Conservation (phyloP, 2,797 vertebrate genomes). For the Spondyliosoma cantharus region DNA sequence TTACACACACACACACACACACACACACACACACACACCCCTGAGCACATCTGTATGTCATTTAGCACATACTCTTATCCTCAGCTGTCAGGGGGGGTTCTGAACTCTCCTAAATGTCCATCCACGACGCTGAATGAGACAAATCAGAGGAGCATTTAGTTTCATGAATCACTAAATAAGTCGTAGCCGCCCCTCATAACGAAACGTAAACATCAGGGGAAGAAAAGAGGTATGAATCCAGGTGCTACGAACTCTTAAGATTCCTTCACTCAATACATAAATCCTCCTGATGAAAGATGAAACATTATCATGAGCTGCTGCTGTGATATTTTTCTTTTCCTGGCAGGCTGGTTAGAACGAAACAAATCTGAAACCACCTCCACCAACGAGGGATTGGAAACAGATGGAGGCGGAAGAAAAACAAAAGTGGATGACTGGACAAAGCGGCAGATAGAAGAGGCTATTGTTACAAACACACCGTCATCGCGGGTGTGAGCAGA, state of each 20-base stretch:
- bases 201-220: neutral
- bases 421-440: neutral
- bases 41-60: conserved; percentile 65
- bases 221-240: neutral
- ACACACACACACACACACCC: conserved; percentile 8
- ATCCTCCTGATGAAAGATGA: neutral
- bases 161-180: neutral
- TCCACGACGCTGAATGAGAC: conserved; percentile 2
- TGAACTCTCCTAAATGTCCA: conserved; percentile 1
- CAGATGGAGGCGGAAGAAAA: conserved; percentile 48
- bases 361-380: conserved; percentile 29
- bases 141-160: neutral
- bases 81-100: conserved; percentile 42
- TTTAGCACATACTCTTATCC: conserved; percentile 54
- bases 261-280: neutral
- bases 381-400: conserved; percentile 36
- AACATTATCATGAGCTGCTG: neutral
- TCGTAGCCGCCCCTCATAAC: neutral
- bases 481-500: neutral
- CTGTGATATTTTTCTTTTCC: neutral
- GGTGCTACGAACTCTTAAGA: neutral
- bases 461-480: conserved; percentile 14
- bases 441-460: neutral
- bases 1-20: conserved; percentile 23
- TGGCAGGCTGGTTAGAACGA: neutral